phyloP scores from a whole-genome alignment of 2,113 vertebrate species.

The Cinclus cinclus region DNA sequence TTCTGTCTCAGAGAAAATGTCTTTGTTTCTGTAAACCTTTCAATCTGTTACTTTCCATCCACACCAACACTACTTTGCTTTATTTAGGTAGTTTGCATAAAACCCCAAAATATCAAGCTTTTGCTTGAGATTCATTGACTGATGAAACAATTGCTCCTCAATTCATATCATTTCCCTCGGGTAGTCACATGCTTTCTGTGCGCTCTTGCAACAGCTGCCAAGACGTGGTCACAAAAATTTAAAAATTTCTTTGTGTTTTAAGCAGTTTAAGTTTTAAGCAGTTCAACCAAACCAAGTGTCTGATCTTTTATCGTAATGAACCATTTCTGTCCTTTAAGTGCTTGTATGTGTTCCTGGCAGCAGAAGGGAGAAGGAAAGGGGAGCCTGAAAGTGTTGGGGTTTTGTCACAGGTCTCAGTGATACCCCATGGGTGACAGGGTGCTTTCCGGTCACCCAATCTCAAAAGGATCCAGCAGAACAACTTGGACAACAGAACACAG shows the following conservation, averaged over 20 bases:
- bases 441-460: no score
- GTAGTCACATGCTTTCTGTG: neutral
- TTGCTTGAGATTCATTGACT: neutral
- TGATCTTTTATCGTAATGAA: neutral
- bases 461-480: neutral
- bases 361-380: neutral
- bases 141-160: neutral
- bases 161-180: neutral
- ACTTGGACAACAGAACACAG: neutral
- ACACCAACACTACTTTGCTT: neutral
- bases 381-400: neutral
- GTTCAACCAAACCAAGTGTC: neutral
- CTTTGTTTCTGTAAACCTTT: neutral
- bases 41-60: neutral
- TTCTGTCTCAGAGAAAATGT: neutral
- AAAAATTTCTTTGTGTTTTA: neutral
- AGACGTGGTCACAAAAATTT: neutral
- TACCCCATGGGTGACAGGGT: neutral
- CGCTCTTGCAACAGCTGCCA: neutral
- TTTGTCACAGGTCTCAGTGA: neutral
- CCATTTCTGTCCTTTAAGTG: neutral
- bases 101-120: neutral
- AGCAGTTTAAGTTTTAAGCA: neutral
- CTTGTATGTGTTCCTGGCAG: accelerated
- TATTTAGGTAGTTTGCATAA: neutral